Percentiles rank a stretch among this genome's conserved stretches.
Conservation (phyloP, 1,140 invertebrate species). For the Lasioglossum albipes region DNA sequence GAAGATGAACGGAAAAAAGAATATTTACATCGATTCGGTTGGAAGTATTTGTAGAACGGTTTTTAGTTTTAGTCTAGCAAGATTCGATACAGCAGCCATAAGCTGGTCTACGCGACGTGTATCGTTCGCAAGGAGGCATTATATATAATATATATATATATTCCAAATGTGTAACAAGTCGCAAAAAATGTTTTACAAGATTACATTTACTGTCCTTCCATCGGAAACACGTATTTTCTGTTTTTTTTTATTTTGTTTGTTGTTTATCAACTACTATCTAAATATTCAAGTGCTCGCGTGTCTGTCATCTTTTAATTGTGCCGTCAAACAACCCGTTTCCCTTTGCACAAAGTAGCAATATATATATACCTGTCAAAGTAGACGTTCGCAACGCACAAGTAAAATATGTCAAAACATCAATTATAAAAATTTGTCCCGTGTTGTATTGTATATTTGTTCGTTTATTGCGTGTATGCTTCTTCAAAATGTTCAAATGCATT, state of each 20-base stretch:
- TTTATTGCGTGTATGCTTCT: constrained; percentile 25
- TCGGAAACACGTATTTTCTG: neutral
- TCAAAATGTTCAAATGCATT: constrained; percentile 27
- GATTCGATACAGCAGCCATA: constrained; percentile 19
- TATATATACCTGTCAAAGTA: neutral
- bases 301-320: neutral
- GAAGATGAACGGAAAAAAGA: constrained; percentile 24
- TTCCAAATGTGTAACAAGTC: constrained; percentile 16
- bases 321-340: neutral
- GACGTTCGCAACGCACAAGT: constrained; percentile 14
- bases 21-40: constrained; percentile 39
- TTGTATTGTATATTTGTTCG: constrained; percentile 8
- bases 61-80: constrained; percentile 19
- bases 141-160: neutral
- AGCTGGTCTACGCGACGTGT: constrained; percentile 6
- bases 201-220: constrained; percentile 2
- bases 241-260: no score
- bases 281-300: neutral
- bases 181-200: constrained; percentile 25
- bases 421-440: constrained; percentile 18
- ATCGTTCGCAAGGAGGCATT: constrained; percentile 12
- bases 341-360: neutral
- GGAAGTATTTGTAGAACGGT: constrained; percentile 25
- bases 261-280: constrained; percentile 18
- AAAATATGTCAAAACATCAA: constrained; percentile 24